Evolutionary conservation across 2,113 vertebrate genomes (phyloP), one percentile per base, ranked within the genome.

Genomic region (Protobothrops mucrosquamatus): DNA sequence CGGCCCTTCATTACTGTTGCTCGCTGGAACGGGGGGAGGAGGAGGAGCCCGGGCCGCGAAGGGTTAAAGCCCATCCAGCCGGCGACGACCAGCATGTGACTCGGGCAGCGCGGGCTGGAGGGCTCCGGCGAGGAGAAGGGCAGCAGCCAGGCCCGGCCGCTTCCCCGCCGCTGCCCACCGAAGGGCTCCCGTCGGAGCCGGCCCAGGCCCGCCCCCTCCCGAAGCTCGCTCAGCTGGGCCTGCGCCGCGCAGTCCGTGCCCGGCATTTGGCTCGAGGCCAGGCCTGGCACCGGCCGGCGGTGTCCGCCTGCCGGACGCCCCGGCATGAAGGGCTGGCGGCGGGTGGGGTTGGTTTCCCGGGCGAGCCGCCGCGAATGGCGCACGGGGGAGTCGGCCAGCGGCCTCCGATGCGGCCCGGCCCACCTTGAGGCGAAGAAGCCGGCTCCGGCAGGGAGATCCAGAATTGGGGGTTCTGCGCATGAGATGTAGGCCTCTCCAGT

Each of bases 21-120:
- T 85, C 74, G 23, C 54, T 59, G 81, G 39, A 23, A 11, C 34
- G 43, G 57, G 43, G 69, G 88, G 92, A 24, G 34, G 34, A 46
- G 88, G 92, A 24, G 34, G 34, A 46, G 92, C 48, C 51, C 12
- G 43, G 39, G 0, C 85, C 0, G 26, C 18, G 15, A 74, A 59
- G 93, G 90, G 85, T 88, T 88, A 81, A 89, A 34, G 54, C n/a
- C 86, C 85, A 57, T n/a, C 92, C 48, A 69, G 39, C 10, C 85
- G 92, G 51, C 57, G 56, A 69, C 81, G 56, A 9, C 18, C 24
- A 22, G 48, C 39, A 48, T 64, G 89, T 88, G 74, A 54, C 74
- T 11, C 11, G 43, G 20, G 3, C 20, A 48, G 74, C 26, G 81
- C 24, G 55, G 59, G 6, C 26, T 6, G 56, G 7, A 20, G 29